Conservation (phyloP, 2,113 vertebrate genomes). For the Oncorhynchus mykiss region DNA sequence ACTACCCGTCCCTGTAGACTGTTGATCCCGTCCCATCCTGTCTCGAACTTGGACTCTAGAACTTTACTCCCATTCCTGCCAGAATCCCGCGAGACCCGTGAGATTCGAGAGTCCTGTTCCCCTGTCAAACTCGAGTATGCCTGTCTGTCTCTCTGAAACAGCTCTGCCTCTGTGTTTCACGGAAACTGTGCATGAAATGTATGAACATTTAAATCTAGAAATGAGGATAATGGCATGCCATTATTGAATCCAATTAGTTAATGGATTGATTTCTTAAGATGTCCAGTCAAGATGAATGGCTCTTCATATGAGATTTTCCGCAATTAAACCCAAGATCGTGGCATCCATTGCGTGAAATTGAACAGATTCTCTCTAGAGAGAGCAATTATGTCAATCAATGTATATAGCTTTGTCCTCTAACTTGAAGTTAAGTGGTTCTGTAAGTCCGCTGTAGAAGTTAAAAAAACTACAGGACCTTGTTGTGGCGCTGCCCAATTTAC, state of each 20-base stretch:
- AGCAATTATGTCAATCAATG: slow-evolving; percentile 64
- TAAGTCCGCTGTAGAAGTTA: slow-evolving; percentile 32
- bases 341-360: slow-evolving; percentile 62
- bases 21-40: no score
- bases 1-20: no score
- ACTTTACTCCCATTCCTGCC: no score
- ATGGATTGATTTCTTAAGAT: slow-evolving; percentile 53
- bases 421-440: slow-evolving; percentile 58
- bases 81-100: no score
- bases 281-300: slow-evolving; percentile 60
- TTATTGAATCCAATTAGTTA: slow-evolving; percentile 28
- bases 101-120: no score
- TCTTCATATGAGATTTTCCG: slow-evolving; percentile 56
- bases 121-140: no score
- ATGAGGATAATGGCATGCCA: slow-evolving; percentile 37
- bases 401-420: slow-evolving; percentile 67
- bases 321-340: slow-evolving; percentile 66
- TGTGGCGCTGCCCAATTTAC: slow-evolving; percentile 41
- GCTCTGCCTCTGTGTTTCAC: neutral
- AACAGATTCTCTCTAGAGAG: slow-evolving; percentile 60
- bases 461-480: slow-evolving; percentile 60
- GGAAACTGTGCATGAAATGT: no score
- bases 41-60: no score
- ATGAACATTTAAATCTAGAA: slow-evolving; percentile 59
- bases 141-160: neutral